phyloP scores from a whole-genome alignment of 1,140 invertebrate genomes.

The Anastatus disparis region DNA sequence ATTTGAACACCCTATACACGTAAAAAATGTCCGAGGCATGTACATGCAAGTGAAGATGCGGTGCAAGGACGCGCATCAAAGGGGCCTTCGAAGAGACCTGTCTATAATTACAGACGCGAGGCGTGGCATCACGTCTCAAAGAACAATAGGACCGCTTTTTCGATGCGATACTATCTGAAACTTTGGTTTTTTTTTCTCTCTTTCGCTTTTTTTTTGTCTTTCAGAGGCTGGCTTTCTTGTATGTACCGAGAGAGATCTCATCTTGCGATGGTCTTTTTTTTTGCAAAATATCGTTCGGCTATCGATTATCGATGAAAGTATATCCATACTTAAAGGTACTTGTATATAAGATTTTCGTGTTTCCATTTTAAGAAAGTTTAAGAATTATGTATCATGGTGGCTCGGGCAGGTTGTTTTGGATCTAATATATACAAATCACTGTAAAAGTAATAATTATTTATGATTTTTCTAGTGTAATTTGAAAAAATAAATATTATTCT shows the following conservation, averaged over 20 bases:
- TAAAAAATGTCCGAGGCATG: too few species aligned
- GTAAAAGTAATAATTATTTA: too few species aligned
- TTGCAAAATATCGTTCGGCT: constrained; percentile 57
- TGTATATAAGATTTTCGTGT: too few species aligned
- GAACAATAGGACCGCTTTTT: constrained; percentile 64
- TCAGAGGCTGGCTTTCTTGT: neutral
- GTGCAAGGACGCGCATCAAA: too few species aligned
- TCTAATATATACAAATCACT: too few species aligned
- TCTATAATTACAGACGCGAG: constrained; percentile 67
- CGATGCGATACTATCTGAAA: constrained; percentile 55
- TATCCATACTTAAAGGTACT: constrained; percentile 28
- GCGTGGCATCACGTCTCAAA: constrained; percentile 61
- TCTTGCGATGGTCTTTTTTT: constrained; percentile 49
- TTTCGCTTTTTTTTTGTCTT: constrained; percentile 53
- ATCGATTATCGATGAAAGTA: constrained; percentile 62
- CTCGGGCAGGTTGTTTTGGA: neutral
- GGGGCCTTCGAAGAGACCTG: constrained; percentile 60
- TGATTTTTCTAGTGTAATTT: too few species aligned
- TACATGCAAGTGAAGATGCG: too few species aligned
- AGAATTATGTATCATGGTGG: neutral
- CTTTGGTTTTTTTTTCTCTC: constrained; percentile 50
- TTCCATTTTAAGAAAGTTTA: neutral
- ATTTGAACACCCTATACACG: too few species aligned
- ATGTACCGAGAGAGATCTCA: constrained; percentile 57
- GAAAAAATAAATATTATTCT: too few species aligned